Evolutionary conservation across 2,113 vertebrate genomes (phyloP).

Genomic region (Tylochromis polylepis): DNA sequence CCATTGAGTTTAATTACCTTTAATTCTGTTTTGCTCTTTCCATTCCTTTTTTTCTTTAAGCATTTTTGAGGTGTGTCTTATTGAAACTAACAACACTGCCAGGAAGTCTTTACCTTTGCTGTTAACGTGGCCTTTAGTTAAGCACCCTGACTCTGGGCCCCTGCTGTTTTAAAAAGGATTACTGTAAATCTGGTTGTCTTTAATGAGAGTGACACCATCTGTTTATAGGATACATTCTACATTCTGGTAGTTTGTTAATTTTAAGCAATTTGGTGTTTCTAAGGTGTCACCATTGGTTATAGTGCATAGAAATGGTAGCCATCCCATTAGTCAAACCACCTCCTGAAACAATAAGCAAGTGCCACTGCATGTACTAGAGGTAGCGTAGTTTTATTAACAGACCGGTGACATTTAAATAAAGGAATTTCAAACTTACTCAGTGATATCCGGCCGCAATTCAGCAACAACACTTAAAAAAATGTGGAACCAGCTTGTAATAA

Average conservation of each 20-base stretch:
- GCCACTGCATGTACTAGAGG: neutral
- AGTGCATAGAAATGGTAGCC: neutral
- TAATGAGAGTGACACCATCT: conserved; percentile 19
- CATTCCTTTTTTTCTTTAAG: neutral
- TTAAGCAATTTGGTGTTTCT: neutral
- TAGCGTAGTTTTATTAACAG: neutral
- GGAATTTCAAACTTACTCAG: neutral
- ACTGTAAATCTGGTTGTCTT: conserved; percentile 10
- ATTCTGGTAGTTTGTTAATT: neutral
- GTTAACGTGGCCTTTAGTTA: neutral
- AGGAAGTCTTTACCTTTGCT: neutral
- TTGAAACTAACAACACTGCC: neutral
- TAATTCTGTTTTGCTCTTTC: conserved; percentile 7
- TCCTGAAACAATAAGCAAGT: neutral
- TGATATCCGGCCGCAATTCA: neutral
- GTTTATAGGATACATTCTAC: neutral
- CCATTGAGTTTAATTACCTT: conserved; percentile 38
- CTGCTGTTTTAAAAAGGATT: conserved; percentile 15
- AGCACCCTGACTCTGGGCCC: neutral
- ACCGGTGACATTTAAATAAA: neutral
- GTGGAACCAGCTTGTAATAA: neutral
- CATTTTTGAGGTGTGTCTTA: neutral
- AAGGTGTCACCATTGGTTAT: neutral
- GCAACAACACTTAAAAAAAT: neutral
- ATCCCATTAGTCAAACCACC: neutral